phyloP scores from a whole-genome alignment of 2,888 invertebrate genomes.

The Ditylenchus weischeri region DNA sequence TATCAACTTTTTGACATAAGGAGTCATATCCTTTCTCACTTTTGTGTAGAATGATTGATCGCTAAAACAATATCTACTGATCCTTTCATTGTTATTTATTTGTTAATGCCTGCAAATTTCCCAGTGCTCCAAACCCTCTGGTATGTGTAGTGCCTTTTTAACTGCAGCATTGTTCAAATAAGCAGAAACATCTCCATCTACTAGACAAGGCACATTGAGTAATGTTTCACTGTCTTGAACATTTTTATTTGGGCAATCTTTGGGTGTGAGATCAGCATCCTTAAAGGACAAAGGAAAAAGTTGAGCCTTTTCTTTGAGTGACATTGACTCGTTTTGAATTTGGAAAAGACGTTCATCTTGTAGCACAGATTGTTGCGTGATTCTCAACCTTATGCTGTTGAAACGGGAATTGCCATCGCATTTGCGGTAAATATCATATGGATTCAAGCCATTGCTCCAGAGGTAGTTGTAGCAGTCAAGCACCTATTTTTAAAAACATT shows the following conservation, averaged over 20 bases:
- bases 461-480: conserved; percentile 2
- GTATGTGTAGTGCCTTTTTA: conserved; percentile 7
- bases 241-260: neutral
- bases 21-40: neutral
- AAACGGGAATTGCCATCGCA: neutral
- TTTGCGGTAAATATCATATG: neutral
- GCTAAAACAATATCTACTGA: neutral
- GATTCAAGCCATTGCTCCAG: neutral
- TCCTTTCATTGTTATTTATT: too few species aligned
- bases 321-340: neutral
- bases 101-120: conserved; percentile 16
- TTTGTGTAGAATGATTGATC: neutral
- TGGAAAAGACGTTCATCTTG: neutral
- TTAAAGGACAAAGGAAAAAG: neutral
- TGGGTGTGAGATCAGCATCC: neutral
- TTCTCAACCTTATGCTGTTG: neutral
- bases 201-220: conserved; percentile 44
- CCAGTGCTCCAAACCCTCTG: neutral
- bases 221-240: neutral
- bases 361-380: neutral
- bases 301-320: neutral
- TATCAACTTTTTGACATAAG: neutral
- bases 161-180: conserved; percentile 50
- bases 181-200: conserved; percentile 49
- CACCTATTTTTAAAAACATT: neutral